Evolutionary conservation across 2,888 invertebrate species (phyloP), one percentile per base, ranked within the genome.

Genomic region (Byasa hedistus): DNA sequence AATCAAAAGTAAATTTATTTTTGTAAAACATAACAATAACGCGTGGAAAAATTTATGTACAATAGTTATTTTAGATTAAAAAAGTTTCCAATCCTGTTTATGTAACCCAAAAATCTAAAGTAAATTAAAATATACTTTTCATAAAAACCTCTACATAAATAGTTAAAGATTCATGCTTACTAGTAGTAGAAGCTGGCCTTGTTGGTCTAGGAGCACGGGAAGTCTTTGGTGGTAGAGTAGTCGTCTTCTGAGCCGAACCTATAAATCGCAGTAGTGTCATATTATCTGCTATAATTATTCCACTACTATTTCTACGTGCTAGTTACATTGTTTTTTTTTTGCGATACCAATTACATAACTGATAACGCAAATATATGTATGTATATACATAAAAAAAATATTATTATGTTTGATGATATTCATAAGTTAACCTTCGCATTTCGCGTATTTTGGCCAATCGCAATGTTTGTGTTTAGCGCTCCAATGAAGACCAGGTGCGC

Each of bases 401-500:
- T 15, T 44, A 17, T 15, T 44, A 44, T 44, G 3, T 44, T 44
- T 44, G 17, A 3, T 44, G 3, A 2, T 48, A n/a, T 48, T 48
- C 2, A 19, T 39, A 12, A 48, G 64, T 63, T 73, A 69, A 89
- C 89, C 78, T 72, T 86, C 85, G 76, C 97, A 97, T 72, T 95
- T 94, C 0, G 96, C 96, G 56, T 93, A 91, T 62, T 91, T 91
- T 2, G 97, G 97, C 97, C 97, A 97, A 81, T 97, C 97, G 78
- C 97, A 97, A 65, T 95, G 93, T 61, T 93, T 93, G 63, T 92
- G 90, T 0, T 85, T 79, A 32, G 90, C 86, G 79, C 96, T 96
- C 96, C 96, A 97, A 80, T 97, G 96, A n/a, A 97, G 84, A 12
- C 96, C 96, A 0, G 95, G 95, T 0, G 96, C 95, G 78, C 97